Evolutionary conservation across 2,888 invertebrate species (phyloP), one percentile per base, ranked within the genome.

Genomic region (Trilocha varians): DNA sequence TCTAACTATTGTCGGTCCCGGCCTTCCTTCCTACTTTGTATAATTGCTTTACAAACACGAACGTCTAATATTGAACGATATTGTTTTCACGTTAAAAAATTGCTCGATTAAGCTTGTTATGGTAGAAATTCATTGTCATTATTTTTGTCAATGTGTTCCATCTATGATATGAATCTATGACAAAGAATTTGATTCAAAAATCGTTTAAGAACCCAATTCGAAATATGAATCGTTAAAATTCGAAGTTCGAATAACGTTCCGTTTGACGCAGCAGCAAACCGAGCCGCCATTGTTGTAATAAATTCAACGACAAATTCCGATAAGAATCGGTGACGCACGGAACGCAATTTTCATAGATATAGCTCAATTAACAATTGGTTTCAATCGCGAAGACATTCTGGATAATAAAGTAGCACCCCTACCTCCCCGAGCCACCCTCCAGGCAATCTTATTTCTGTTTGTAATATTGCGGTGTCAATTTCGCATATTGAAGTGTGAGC

Each of bases 341-440:
- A 52, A 77, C 78, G 77, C 77, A 76, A 82, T 80, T 83, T 78
- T 83, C 84, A 80, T 79, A 84, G 85, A 85, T 84, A 85, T 78
- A 75, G 79, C 85, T 85, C 85, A 84, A 85, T 84, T 85, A 84
- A 85, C 85, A 84, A 83, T 82, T 75, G 85, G 80, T 82, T 83
- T 83, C 83, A 83, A 83, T 84, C 83, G 82, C 65, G 80, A 82
- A 80, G 82, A 83, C 83, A 78, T 79, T 77, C 75, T 63, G 76
- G 71, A 70, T 80, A 82, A 83, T 80, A 83, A 83, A 83, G 78
- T 76, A 67, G 73, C 58, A 54, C 78, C 67, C 74, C 57, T 59
- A 52, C 59, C 50, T 52, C 62, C 48, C 43, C 42, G 34, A 43
- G 38, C 55, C 38, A 57, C 70, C 76, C 72, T 68, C 60, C 59